phyloP scores from a whole-genome alignment of 2,113 vertebrate species.

The Rhinolophus ferrumequinum region DNA sequence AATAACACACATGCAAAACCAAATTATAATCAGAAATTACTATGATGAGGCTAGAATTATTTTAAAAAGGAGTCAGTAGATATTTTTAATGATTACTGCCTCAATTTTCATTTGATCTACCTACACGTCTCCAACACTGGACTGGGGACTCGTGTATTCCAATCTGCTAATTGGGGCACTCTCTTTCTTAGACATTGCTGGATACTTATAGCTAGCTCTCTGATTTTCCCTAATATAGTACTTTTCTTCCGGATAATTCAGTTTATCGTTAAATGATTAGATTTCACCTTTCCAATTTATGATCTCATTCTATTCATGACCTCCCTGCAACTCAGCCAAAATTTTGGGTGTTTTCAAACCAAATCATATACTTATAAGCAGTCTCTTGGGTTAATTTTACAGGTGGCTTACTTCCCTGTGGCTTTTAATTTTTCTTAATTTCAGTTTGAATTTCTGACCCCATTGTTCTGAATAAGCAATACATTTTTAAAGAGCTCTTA shows the following conservation, averaged over 20 bases:
- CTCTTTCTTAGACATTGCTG: neutral
- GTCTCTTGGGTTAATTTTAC: neutral
- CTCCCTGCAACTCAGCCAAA: neutral
- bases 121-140: neutral
- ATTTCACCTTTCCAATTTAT: conserved; percentile 1
- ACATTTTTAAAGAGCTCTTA: conserved; percentile 17
- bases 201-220: neutral
- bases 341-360: neutral
- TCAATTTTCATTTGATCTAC: conserved; percentile 15
- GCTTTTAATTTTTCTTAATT: conserved; percentile 32
- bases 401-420: neutral
- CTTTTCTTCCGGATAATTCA: conserved; percentile 1
- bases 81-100: neutral
- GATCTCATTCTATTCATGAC: neutral
- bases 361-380: neutral
- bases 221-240: neutral
- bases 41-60: neutral
- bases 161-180: neutral
- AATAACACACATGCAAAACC: neutral
- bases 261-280: neutral
- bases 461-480: neutral
- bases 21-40: neutral
- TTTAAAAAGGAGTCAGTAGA: neutral
- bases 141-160: neutral
- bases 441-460: neutral